phyloP scores from a whole-genome alignment of 2,888 invertebrate species.

The Sinotaia quadrata region DNA sequence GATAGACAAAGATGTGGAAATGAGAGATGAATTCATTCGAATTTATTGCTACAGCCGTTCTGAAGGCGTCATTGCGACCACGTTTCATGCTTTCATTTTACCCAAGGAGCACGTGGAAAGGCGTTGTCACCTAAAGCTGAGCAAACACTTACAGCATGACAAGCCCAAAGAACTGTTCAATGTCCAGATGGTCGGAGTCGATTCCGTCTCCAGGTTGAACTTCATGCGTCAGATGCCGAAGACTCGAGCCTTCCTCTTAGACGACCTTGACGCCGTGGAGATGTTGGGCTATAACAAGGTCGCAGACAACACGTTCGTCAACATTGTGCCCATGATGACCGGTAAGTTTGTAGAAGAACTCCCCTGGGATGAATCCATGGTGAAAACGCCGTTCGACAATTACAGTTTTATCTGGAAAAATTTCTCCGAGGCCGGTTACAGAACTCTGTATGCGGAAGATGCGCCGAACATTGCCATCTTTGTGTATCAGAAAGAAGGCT shows the following conservation, averaged over 20 bases:
- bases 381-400: slow-evolving; percentile 46
- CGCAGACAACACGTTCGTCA: slow-evolving; percentile 94
- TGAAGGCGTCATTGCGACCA: slow-evolving; percentile 54
- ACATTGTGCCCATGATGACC: slow-evolving; percentile 85
- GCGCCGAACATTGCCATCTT: slow-evolving; percentile 85
- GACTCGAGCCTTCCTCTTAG: slow-evolving; percentile 76
- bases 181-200: slow-evolving; percentile 86
- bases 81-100: slow-evolving; percentile 63
- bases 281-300: slow-evolving; percentile 93
- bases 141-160: slow-evolving; percentile 33
- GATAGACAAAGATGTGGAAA: slow-evolving; percentile 42
- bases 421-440: slow-evolving; percentile 82
- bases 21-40: slow-evolving; percentile 62
- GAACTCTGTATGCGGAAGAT: slow-evolving; percentile 88
- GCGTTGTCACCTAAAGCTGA: slow-evolving; percentile 29
- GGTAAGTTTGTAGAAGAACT: slow-evolving; percentile 46
- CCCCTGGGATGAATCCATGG: slow-evolving; percentile 45
- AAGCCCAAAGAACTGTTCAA: slow-evolving; percentile 74
- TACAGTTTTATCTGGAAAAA: slow-evolving; percentile 88
- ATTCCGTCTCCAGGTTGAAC: slow-evolving; percentile 88
- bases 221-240: slow-evolving; percentile 87
- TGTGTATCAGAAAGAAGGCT: slow-evolving; percentile 83
- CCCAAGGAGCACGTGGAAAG: slow-evolving; percentile 46
- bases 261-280: slow-evolving; percentile 81
- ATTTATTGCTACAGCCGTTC: slow-evolving; percentile 57